phyloP scores from a whole-genome alignment of 53 echinoderm and acorn worm species.

The Paracentrotus lividus region DNA sequence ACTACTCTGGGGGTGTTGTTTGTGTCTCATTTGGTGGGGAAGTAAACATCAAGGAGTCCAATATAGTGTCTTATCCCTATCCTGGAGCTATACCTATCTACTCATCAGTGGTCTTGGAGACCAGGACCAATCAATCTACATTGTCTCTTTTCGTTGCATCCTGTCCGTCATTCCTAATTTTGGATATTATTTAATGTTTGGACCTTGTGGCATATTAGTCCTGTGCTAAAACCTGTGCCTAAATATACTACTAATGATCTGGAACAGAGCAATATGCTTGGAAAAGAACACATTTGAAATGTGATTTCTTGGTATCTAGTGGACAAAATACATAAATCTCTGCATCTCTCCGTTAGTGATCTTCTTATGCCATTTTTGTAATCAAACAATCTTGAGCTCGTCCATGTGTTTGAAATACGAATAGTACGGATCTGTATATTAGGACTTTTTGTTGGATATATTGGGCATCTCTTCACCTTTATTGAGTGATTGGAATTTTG shows the following conservation, averaged over 20 bases:
- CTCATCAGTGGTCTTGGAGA: background rate
- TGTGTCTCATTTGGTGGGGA: constrained; percentile 33
- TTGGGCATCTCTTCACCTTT: background rate
- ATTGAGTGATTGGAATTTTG: background rate
- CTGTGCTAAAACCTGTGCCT: too few relatives aligned
- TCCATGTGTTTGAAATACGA: too few relatives aligned
- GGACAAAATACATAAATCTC: too few relatives aligned
- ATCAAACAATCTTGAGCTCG: too few relatives aligned
- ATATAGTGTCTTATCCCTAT: constrained; percentile 32
- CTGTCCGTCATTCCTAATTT: background rate
- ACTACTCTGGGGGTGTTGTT: constrained; percentile 43
- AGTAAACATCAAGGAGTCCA: constrained; percentile 45
- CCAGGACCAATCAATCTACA: background rate
- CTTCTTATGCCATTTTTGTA: too few relatives aligned
- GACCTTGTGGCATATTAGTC: background rate
- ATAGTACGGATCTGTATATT: background rate
- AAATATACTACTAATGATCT: too few relatives aligned
- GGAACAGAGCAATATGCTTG: background rate
- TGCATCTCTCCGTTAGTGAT: too few relatives aligned
- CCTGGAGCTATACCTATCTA: constrained; percentile 32
- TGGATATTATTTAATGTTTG: background rate
- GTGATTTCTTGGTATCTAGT: background rate
- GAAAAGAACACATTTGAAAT: background rate
- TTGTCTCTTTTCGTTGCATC: background rate
- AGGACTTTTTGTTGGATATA: background rate